A percentile compares a stretch with the other conserved stretches of the same genome.
These are phyloP conservation scores for Clarias magur DNA, from an alignment of 2,113 vertebrate genomes.

Conservation along the genomic window DNA sequence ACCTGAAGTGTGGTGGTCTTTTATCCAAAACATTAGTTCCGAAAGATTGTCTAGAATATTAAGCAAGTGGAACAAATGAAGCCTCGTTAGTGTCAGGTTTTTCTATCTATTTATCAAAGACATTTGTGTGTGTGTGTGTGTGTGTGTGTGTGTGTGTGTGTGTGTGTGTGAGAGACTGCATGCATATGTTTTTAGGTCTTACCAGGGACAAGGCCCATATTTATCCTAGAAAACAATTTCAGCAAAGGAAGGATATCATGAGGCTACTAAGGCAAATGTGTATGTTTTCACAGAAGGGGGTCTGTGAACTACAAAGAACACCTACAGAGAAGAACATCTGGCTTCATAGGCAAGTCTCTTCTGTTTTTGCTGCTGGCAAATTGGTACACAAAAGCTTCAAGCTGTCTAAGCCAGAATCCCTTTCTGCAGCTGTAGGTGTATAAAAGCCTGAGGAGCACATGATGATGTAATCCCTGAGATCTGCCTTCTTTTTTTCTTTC, in stretches of 20 bases:
- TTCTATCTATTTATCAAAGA: not conserved
- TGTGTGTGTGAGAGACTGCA: not conserved
- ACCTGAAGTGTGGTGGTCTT: constrained; percentile 23
- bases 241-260: not conserved
- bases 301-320: constrained; percentile 1
- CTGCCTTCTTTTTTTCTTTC: not conserved
- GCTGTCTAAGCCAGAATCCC: not conserved
- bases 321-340: constrained; percentile 7
- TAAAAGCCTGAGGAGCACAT: constrained; percentile 23
- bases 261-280: not conserved
- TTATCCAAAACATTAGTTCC: constrained; percentile 17
- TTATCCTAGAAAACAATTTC: not conserved
- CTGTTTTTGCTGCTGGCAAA: constrained; percentile 11
- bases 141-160: not conserved
- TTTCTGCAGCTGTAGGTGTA: constrained; percentile 31
- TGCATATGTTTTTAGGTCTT: not conserved
- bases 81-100: not conserved
- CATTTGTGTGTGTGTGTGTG: not conserved
- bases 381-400: constrained; percentile 20
- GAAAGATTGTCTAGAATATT: constrained; percentile 15
- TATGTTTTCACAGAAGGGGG: not conserved
- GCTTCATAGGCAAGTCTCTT: constrained; percentile 1
- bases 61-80: constrained; percentile 8
- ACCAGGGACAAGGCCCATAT: not conserved
- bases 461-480: constrained; percentile 39